Evolutionary conservation across 2,113 vertebrate genomes (phyloP), one percentile per base, ranked within the genome.

Genomic region (Ptyas mucosa): DNA sequence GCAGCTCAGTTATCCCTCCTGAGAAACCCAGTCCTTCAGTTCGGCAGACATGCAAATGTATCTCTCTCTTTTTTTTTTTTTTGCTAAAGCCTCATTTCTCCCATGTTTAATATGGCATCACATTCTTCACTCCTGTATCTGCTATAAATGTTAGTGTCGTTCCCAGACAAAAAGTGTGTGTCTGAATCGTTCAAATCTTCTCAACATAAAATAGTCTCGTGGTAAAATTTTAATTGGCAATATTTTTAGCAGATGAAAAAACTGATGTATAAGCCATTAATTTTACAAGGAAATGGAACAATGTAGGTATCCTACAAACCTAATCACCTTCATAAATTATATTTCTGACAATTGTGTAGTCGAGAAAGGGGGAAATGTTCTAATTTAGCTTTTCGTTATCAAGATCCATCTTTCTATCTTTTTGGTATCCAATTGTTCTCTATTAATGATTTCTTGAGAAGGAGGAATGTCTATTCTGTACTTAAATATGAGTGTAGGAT

Each of bases 271-370:
- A 90, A 29, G 7, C 49, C 88, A 81, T 89, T 26, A 1, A 93
- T 94, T 89, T 53, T 0, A 0, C 7, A 88, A 39, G 1, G 0
- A 75, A 39, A 54, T 61, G 49, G 88, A 93, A 86, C 55, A 87
- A 93, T 2, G 18, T 43, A 53, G 91, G 53, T 7, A 7, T 0
- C 0, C 46, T 81, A 3, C 0, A 0, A 61, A 89, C 26, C 69
- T 15, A 0, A 9, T 61, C 49, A 64, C 10, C 11, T 43, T 55
- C 3, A 53, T 89, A 51, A 2, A 87, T 1, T 6, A 34, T 53
- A 91, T 69, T 57, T 49, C 14, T 61, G 49, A 90, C 89, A 92
- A 93, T 54, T 43, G 87, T 89, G 46, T 51, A 5, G 90, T 93
- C 53, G 46, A 57, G 89, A 43, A 94, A 90, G 51, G 0, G 1